Conservation (phyloP, 2,797 vertebrate genomes). For the Sitta carolinensis region DNA sequence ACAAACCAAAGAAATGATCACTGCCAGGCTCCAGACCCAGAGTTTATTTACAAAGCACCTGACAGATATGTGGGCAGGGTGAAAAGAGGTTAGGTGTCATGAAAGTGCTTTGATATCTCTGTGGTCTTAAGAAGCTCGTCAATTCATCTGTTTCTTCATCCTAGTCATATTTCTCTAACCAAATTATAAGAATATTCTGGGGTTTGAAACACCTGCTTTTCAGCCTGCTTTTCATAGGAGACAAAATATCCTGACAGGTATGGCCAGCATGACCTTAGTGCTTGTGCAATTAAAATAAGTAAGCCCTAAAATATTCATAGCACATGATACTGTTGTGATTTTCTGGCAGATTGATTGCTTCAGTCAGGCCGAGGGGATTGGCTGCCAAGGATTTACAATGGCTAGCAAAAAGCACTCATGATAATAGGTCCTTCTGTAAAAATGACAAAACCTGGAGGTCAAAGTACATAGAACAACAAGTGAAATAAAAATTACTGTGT, state of each 20-base stretch:
- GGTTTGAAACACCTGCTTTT: not conserved
- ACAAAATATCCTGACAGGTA: slow-evolving; percentile 1
- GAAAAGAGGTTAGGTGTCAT: not conserved
- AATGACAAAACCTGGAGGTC: slow-evolving; percentile 14
- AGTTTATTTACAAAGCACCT: not conserved
- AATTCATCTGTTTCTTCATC: not conserved
- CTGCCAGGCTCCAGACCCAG: fast-evolving
- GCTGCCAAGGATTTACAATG: slow-evolving; percentile 32
- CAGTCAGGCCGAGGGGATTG: not conserved
- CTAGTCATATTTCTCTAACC: not conserved
- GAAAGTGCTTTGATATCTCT: not conserved
- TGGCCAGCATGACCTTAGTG: not conserved
- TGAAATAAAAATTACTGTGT: not conserved
- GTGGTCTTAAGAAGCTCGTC: not conserved
- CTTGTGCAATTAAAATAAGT: slow-evolving; percentile 56
- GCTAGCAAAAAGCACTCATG: not conserved
- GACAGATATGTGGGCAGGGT: not conserved
- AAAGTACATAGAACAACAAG: slow-evolving; percentile 2
- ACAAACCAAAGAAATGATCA: not conserved
- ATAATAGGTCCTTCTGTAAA: slow-evolving; percentile 40
- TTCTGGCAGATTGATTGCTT: slow-evolving; percentile 48
- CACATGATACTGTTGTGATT: not conserved
- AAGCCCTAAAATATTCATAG: slow-evolving; percentile 56
- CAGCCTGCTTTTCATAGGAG: not conserved
- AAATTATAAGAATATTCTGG: not conserved